A percentile compares a stretch with the other conserved stretches of the same genome.
Conservation (phyloP, 2,888 invertebrate species). For the Caenorhabditis auriculariae region DNA sequence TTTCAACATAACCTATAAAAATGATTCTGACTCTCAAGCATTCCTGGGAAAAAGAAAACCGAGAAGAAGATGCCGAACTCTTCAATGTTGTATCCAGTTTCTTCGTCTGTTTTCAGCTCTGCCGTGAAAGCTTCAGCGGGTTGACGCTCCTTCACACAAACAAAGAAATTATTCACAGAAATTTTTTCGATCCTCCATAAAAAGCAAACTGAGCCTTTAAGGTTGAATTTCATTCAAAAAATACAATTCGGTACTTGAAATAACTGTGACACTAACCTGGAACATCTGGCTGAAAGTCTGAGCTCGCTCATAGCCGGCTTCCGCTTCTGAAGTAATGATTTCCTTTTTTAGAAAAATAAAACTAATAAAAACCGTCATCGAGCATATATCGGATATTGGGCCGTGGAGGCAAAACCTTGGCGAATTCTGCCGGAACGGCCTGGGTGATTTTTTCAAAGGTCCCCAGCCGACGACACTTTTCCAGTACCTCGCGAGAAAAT, state of each 20-base stretch:
- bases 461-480: conserved; percentile 82
- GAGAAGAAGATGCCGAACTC: conserved; percentile 80
- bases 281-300: conserved; percentile 33
- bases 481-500: conserved; percentile 87
- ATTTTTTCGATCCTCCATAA: too few species aligned
- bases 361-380: conserved; percentile 41
- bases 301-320: conserved; percentile 13
- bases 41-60: too few species aligned
- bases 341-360: conserved; percentile 1
- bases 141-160: too few species aligned
- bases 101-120: conserved; percentile 70
- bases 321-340: conserved; percentile 2
- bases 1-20: conserved; percentile 72
- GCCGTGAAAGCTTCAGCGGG: conserved; percentile 36
- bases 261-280: too few species aligned
- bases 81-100: conserved; percentile 76
- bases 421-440: conserved; percentile 85
- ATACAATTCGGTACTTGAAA: too few species aligned
- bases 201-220: too few species aligned
- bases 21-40: conserved; percentile 4
- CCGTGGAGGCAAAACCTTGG: conserved; percentile 79
- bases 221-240: too few species aligned
- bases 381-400: conserved; percentile 71
- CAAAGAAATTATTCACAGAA: too few species aligned
- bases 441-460: conserved; percentile 91